phyloP scores from a whole-genome alignment of 1,140 invertebrate species.

The Tetranychus cinnabarinus region DNA sequence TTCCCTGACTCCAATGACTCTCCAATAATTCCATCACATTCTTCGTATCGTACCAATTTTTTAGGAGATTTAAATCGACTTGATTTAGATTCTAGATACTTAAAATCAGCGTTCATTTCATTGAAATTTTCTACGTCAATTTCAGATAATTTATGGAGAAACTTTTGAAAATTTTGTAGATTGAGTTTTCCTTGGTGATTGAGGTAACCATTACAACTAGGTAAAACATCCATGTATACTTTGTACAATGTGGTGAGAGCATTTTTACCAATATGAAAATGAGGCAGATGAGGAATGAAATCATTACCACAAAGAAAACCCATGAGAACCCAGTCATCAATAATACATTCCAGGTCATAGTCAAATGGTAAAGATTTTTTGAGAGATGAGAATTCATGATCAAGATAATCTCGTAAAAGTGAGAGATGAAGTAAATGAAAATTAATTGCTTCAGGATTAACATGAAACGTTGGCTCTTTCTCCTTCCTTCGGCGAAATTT shows the following conservation, averaged over 20 bases:
- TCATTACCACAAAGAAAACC: constrained; percentile 93
- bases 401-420: constrained; percentile 70
- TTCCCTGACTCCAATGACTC: constrained; percentile 15
- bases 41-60: not conserved
- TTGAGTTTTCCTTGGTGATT: constrained; percentile 71
- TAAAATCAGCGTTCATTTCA: constrained; percentile 50
- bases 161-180: constrained; percentile 58
- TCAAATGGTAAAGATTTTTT: constrained; percentile 39
- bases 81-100: constrained; percentile 56
- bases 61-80: constrained; percentile 20
- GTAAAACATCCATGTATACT: constrained; percentile 64
- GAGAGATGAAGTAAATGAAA: constrained; percentile 81
- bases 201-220: constrained; percentile 66
- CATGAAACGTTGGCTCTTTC: constrained; percentile 11
- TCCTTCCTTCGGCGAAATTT: constrained; percentile 17
- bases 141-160: constrained; percentile 45
- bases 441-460: constrained; percentile 58
- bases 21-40: constrained; percentile 19
- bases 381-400: constrained; percentile 60
- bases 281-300: constrained; percentile 81
- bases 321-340: constrained; percentile 63
- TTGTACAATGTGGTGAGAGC: constrained; percentile 62
- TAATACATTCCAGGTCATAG: constrained; percentile 55
- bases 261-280: constrained; percentile 73
- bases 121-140: constrained; percentile 63